Evolutionary conservation across 2,888 invertebrate genomes (phyloP), one percentile per base, ranked within the genome.

Genomic region (Dromius quadrimaculatus): DNA sequence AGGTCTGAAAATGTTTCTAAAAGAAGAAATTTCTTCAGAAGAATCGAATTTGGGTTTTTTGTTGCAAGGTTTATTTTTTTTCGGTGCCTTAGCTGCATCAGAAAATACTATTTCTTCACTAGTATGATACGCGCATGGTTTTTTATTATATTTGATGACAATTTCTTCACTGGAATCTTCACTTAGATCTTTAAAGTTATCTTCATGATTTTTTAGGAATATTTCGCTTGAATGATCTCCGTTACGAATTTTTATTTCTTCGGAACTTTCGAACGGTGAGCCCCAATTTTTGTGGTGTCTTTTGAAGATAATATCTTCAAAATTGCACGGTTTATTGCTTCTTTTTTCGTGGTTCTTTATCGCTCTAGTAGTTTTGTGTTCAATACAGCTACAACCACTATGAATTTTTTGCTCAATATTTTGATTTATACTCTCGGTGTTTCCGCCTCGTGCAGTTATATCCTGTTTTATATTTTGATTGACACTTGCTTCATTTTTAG

Each of bases 81-180:
- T 5, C 28, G 28, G 28, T 8, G 6, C 23, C 11, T 22, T 19
- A 13, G 47, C 1, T 15, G 1, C 1, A 28, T 61, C 36, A 1
- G 54, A 57, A 2, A 66, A 13, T 0, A 66, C 17, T 4, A 66
- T 66, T 28, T 66, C 66, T 28, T 54, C 66, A 34, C 38, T 61
- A 0, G 47, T 64, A 4, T 64, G 17, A 15, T 41, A 66, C 9
- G 36, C 54, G 8, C 57, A 66, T 2, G 66, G 57, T 15, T 63
- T 63, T 17, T 43, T 45, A 9, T 17, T 20, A 11, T 43, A 57
- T 28, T 59, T 68, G 1, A 68, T 43, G 3, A n/a, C 13, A 9
- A 68, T 68, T 68, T 68, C 68, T 68, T 68, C 68, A 11, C 59
- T 59, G 20, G 43, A 45, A 23, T 59, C 57, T 68, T 68, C 68